Percentiles rank a stretch among this genome's conserved stretches.
These are phyloP conservation scores for Octopus bimaculoides DNA, from an alignment of 1,140 invertebrate species.

Conservation along the genomic window DNA sequence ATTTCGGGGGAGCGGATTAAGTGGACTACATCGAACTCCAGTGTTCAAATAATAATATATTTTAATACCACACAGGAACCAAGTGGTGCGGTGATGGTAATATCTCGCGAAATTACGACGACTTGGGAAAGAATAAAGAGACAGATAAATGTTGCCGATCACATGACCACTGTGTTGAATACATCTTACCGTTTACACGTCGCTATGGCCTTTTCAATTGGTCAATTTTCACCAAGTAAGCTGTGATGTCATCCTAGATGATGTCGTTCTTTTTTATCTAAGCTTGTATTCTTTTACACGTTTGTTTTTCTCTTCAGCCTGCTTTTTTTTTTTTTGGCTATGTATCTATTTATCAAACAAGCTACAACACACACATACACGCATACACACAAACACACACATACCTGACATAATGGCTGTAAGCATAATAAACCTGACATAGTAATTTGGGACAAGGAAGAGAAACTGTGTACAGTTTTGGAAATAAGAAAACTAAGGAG, in stretches of 20 bases:
- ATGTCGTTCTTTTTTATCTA: no score
- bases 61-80: slow-evolving; percentile 58
- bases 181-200: slow-evolving; percentile 24
- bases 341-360: no score
- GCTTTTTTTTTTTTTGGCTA: background rate
- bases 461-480: no score
- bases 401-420: no score
- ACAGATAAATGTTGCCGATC: slow-evolving; percentile 74
- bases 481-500: no score
- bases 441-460: no score
- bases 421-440: no score
- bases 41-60: no score
- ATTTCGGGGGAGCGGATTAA: no score
- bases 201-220: slow-evolving; percentile 28
- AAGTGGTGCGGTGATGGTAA: slow-evolving; percentile 75
- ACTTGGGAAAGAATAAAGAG: slow-evolving; percentile 65
- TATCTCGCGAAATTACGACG: slow-evolving; percentile 64
- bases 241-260: no score
- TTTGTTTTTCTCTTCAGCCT: background rate
- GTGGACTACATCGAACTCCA: no score
- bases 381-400: background rate
- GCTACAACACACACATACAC: background rate
- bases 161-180: slow-evolving; percentile 72
- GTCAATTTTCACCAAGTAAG: background rate
- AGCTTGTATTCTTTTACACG: background rate